These are phyloP conservation scores for Metaphire vulgaris DNA, from an alignment of 1,140 invertebrate species.

Conservation along the genomic window DNA sequence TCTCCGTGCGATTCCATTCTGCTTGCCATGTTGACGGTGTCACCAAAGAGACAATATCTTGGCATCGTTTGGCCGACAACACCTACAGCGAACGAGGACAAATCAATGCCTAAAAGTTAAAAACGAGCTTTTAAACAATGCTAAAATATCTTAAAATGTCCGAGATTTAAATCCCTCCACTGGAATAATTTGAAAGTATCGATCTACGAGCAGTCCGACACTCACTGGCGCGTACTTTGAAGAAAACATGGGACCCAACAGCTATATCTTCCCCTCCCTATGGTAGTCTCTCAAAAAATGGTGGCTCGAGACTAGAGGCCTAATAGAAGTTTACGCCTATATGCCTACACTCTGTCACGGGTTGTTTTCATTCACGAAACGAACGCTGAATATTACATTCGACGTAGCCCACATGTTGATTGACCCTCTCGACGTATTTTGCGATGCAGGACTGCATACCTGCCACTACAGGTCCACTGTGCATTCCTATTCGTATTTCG, in stretches of 20 bases:
- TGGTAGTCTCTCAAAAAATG: neutral
- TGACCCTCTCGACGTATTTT: too few species aligned
- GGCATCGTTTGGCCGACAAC: neutral
- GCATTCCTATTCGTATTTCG: constrained; percentile 55
- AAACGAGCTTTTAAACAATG: neutral
- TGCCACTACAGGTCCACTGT: constrained; percentile 59
- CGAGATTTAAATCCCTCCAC: neutral
- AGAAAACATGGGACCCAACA: neutral
- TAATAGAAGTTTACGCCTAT: neutral
- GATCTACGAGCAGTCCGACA: too few species aligned
- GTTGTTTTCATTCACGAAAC: too few species aligned
- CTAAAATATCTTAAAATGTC: neutral
- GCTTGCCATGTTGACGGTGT: constrained; percentile 59
- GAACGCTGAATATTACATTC: neutral
- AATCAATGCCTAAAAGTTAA: neutral
- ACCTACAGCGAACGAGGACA: neutral
- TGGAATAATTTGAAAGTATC: neutral
- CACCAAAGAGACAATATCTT: constrained; percentile 55
- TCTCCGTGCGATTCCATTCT: constrained; percentile 80
- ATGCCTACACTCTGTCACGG: neutral
- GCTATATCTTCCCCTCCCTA: neutral
- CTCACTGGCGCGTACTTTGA: too few species aligned
- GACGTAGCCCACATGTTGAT: neutral
- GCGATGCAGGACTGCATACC: constrained; percentile 5
- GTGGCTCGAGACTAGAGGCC: neutral